Percentiles rank a stretch among this genome's conserved stretches.
phyloP scores from a whole-genome alignment of 1,140 invertebrate species.

The Hetaerina americana region DNA sequence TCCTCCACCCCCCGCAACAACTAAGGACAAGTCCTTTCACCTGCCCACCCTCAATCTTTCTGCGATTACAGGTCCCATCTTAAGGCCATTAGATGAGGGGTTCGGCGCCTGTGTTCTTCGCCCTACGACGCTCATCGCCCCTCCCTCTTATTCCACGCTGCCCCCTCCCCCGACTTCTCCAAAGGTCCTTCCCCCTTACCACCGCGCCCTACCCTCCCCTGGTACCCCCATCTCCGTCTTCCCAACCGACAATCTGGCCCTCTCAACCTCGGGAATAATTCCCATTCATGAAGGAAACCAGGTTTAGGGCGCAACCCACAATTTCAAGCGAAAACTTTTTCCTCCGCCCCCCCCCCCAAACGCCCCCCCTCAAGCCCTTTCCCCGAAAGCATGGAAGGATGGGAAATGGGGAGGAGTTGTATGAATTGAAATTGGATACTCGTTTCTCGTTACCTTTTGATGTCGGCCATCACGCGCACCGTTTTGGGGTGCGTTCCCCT shows the following conservation, averaged over 20 bases:
- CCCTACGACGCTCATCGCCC: neutral
- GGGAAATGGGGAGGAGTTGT: neutral
- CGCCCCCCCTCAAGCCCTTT: too few species aligned
- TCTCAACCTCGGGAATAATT: neutral
- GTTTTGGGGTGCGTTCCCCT: neutral
- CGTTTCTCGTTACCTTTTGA: neutral
- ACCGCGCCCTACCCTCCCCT: neutral
- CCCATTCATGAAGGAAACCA: neutral
- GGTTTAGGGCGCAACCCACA: neutral
- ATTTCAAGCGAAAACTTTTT: neutral
- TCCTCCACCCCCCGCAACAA: neutral
- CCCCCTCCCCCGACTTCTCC: too few species aligned
- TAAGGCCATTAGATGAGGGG: neutral
- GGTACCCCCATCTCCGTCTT: neutral
- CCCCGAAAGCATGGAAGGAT: too few species aligned
- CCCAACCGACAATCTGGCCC: neutral
- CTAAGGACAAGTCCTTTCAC: neutral
- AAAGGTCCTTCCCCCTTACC: neutral
- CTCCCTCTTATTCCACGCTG: neutral
- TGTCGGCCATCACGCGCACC: neutral
- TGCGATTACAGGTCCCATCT: neutral
- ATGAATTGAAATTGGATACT: neutral
- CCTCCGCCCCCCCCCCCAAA: too few species aligned
- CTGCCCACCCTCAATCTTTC: neutral
- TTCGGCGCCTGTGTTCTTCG: too few species aligned